phyloP scores from a whole-genome alignment of 53 echinoderm and acorn worm species.

The Paracentrotus lividus region DNA sequence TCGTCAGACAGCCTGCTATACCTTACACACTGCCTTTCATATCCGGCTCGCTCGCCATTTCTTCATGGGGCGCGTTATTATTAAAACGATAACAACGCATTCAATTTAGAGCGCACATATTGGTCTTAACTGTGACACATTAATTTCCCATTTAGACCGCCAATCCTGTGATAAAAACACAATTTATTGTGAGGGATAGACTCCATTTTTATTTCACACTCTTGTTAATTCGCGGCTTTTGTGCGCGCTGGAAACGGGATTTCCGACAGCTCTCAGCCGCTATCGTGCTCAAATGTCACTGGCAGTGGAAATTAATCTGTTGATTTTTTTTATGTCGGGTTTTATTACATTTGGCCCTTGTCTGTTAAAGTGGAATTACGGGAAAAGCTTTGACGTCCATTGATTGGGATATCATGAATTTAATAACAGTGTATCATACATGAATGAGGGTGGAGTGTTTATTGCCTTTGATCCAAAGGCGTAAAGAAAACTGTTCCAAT shows the following conservation, averaged over 20 bases:
- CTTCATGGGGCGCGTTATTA: conserved; percentile 32
- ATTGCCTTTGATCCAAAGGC: neutral
- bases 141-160: conserved; percentile 53
- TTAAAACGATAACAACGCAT: conserved; percentile 45
- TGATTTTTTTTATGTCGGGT: conserved; percentile 52
- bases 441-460: neutral
- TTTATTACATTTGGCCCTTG: conserved; percentile 49
- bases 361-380: neutral
- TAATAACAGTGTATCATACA: conserved; percentile 3
- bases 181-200: conserved; percentile 34
- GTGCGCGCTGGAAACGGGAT: conserved; percentile 26
- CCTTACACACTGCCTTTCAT: conserved; percentile 7
- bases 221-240: conserved; percentile 34
- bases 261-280: neutral
- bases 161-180: conserved; percentile 48
- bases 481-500: conserved; percentile 40
- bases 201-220: conserved; percentile 51
- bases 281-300: neutral
- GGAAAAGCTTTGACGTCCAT: neutral
- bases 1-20: neutral
- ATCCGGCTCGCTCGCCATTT: conserved; percentile 19
- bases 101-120: conserved; percentile 52
- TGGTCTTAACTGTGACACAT: conserved; percentile 53
- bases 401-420: conserved; percentile 7
- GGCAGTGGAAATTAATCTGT: conserved; percentile 38